These are phyloP conservation scores for Sphaeramia orbicularis DNA, from an alignment of 2,797 vertebrate genomes.

Conservation along the genomic window DNA sequence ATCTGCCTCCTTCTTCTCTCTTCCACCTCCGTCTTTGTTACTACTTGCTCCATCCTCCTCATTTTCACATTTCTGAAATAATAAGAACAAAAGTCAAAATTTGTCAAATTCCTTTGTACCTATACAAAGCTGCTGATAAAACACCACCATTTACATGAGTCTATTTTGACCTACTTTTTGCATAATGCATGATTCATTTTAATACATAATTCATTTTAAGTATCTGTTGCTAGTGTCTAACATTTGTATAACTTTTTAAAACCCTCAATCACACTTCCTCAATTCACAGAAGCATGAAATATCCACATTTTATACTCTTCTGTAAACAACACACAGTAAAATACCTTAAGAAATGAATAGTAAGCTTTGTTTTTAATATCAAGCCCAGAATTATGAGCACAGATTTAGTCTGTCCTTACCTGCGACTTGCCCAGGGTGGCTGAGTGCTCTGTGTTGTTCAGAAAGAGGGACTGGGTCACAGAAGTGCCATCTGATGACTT, in stretches of 20 bases:
- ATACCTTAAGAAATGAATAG: constrained; percentile 9
- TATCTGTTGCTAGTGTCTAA: not conserved
- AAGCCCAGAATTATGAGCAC: not conserved
- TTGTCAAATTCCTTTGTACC: not conserved
- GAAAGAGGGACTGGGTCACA: constrained; percentile 76
- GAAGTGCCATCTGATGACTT: constrained; percentile 81
- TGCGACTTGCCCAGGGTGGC: constrained; percentile 73
- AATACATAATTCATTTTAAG: constrained; percentile 1
- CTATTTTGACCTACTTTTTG: not conserved
- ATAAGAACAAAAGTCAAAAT: constrained; percentile 4
- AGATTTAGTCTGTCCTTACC: constrained; percentile 66
- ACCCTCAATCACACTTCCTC: not conserved
- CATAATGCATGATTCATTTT: no score
- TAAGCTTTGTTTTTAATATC: constrained; percentile 2
- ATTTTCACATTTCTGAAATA: constrained; percentile 84
- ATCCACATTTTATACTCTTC: not conserved
- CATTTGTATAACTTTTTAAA: constrained; percentile 1
- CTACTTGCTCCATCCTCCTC: constrained; percentile 73
- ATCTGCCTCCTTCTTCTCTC: constrained; percentile 84
- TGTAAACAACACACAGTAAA: not conserved
- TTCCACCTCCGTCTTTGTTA: constrained; percentile 80
- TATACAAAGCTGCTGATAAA: not conserved
- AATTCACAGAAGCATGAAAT: not conserved
- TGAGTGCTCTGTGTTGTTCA: constrained; percentile 86
- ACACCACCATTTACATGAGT: not conserved